Evolutionary conservation across 2,888 invertebrate genomes (phyloP), one percentile per base, ranked within the genome.

Genomic region (Drosophila neutralis): DNA sequence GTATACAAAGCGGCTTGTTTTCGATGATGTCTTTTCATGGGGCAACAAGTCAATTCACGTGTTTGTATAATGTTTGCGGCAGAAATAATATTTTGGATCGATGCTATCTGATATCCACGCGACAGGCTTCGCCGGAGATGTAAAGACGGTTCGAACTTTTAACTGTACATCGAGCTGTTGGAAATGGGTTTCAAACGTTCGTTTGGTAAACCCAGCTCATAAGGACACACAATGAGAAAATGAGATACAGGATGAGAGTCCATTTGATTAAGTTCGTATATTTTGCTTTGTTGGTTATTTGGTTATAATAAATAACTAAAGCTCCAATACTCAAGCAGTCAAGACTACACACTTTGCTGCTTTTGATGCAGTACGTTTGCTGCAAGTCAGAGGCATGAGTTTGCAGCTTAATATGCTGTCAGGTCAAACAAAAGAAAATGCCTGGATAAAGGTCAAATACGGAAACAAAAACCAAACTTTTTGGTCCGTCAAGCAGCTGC

Each of bases 1-100:
- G 80, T 88, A 88, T 76, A 86, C 76, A 82, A 87, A 81, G 64
- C 66, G 59, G 62, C 61, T 59, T 61, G 71, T 59, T 80, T 61
- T 52, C 66, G 69, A 66, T 15, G 13, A 24, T 4, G 24, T 45
- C 69, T 66, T 73, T 78, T 56, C 49, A 49, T 29, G 36, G 38
- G 86, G 65, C 83, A 83, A 83, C 75, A 85, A 88, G 88, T 82
- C 80, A 80, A 59, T 66, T 68, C 15, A 29, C 40, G 38, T 64
- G 57, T 76, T 64, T 35, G 49, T 53, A 38, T 33, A 67, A 61
- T 65, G 40, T 72, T 42, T 49, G 29, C 51, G 66, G 76, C 68
- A 54, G 45, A 52, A 71, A 72, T 80, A 76, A 76, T 80, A 60
- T 76, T 76, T 76, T 57, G 42, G 65, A 62, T 38, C 38, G 29